Evolutionary conservation across 2,888 invertebrate genomes (phyloP), one percentile per base, ranked within the genome.

Genomic region (Adela reaumurella): DNA sequence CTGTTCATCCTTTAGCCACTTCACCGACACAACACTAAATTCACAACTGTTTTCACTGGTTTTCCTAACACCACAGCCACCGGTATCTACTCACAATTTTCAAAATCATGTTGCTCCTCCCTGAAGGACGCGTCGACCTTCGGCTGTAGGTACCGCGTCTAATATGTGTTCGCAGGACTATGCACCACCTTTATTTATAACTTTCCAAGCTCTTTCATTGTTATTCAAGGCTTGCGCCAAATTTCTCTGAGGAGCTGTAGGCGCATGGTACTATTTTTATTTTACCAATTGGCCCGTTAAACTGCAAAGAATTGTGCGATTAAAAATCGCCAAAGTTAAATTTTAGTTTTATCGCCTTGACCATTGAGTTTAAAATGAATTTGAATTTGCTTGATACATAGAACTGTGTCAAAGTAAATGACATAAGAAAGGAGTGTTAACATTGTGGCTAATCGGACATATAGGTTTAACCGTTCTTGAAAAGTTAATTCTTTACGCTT

Each of bases 141-240:
- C 58, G 58, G 61, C 64, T 58, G 72, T 67, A 70, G 66, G 62
- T 69, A 64, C 62, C 58, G 59, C 65, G 63, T 62, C 65, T 64
- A 67, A 61, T 67, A 63, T 54, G 59, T 59, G 59, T 58, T 59
- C 62, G 56, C 56, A 56, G 62, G 64, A 74, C 67, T 66, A 59
- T 55, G 56, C 49, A 51, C 55, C 63, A 72, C 74, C 65, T 59
- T 70, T 76, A 77, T 72, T 76, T 77, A 77, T 77, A 77, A 77
- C 73, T 63, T 14, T 35, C 11, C n/a, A 11, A 8, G 4, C 3
- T 3, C 35, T 14, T 14, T 35, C 4, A 35, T 35, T 14, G n/a
- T 14, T 35, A 35, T 35, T 8, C 35, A 14, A 8, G 14, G 14
- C 35, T 14, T 8, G 11, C n/a, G 35, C 8, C 35, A 14, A 14